Base-by-base conservation (phyloP, 2,113 vertebrate genomes). In the Todiramphus saurophagus region DNA sequence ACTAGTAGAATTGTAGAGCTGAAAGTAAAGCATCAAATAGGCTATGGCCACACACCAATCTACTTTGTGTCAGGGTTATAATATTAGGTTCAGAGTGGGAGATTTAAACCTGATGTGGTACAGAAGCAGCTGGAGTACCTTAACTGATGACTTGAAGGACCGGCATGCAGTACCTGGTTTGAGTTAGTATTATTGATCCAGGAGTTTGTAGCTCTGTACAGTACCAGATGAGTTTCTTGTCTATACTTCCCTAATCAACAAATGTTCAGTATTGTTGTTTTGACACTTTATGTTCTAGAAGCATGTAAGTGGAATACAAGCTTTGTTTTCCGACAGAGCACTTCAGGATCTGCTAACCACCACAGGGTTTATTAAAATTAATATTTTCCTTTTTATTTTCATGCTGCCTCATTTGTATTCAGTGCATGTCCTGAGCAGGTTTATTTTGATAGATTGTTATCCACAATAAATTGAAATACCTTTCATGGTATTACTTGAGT, bases 381-480 rank as follows among this genome's bases (percentile, higher is more conserved):
- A 48, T 80, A 9, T 28, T 89, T 84, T 67, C 19, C 9, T 70
- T 90, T 89, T 28, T 82, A 72, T 94, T 89, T 72, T 81, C 88
- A 21, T 75, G 24, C 31, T 84, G 30, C 44, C 35, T 96, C n/a
- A 67, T 94, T 87, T 90, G 16, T 72, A 93, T 93, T 96, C 87
- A 87, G 55, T 10, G 48, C 33, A 94, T 77, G 77, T 85, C 33
- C 46, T 73, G 56, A 85, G 23, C 51, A 72, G 73, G 41, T 97
- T 97, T 97, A 97, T 97, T 97, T 87, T 97, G 94, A 95, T 88
- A 96, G 76, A 90, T 95, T 89, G 33, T 94, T 96, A 88, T 94
- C 79, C 90, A 78, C 46, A 79, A 88, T 93, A 96, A 97, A 93
- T 76, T 96, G 90, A 97, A 97, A 97, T 97, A 77, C 19, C 81